Evolutionary conservation across 2,113 vertebrate genomes (phyloP).

Genomic region (Phalacrocorax brasilianus): DNA sequence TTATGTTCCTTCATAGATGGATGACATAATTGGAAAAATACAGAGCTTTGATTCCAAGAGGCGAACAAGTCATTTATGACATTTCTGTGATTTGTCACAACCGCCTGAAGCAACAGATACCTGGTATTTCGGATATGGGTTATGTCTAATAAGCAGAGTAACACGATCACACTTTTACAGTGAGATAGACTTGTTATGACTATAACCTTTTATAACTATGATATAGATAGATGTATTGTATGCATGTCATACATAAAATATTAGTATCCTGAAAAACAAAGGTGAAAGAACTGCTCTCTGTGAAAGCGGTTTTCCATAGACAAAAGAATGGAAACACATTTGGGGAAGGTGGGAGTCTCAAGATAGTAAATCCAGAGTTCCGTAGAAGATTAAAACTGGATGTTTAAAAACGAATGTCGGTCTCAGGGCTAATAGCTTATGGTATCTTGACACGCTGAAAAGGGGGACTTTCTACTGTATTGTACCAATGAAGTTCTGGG

Average conservation of each 20-base stretch:
- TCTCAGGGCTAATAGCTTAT: background rate
- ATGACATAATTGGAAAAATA: background rate
- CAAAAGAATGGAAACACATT: background rate
- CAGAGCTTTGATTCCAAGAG: background rate
- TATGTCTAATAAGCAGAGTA: background rate
- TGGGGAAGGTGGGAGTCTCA: background rate
- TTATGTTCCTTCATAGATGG: background rate
- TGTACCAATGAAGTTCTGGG: background rate
- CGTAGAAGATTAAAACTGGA: background rate
- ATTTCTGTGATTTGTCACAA: background rate
- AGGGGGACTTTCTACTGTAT: background rate
- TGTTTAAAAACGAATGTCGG: background rate
- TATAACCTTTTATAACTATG: background rate
- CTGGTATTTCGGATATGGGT: background rate
- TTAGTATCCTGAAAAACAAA: background rate
- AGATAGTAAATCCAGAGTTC: background rate
- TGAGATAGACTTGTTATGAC: background rate
- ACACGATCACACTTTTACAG: background rate
- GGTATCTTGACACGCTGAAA: background rate
- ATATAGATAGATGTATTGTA: background rate
- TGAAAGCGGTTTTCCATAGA: background rate
- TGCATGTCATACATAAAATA: background rate
- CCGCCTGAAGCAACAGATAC: background rate
- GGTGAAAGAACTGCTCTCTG: background rate
- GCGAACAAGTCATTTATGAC: background rate